These are phyloP conservation scores for Anoura caudifer DNA, from an alignment of 2,113 vertebrate species.

Conservation along the genomic window DNA sequence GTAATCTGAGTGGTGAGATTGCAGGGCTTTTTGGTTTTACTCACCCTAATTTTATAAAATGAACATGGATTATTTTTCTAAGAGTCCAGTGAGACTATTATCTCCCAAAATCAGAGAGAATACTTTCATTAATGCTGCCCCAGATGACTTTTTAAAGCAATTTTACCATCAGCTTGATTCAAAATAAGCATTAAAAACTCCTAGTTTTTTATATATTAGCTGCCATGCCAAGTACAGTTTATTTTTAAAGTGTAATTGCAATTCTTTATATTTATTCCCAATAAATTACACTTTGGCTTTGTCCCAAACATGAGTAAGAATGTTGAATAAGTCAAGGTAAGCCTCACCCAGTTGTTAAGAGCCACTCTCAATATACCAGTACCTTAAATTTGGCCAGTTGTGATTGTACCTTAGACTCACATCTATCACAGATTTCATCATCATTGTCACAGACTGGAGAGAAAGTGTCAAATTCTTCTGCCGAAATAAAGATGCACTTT, in stretches of 20 bases:
- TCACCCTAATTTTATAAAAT: conserved; percentile 29
- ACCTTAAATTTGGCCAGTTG: not conserved
- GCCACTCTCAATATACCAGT: not conserved
- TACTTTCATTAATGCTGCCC: not conserved
- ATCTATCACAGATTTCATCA: not conserved
- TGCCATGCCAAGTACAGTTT: not conserved
- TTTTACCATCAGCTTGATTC: not conserved
- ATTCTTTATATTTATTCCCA: not conserved
- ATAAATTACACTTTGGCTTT: not conserved
- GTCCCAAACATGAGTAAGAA: not conserved
- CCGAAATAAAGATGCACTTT: not conserved
- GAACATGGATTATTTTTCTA: not conserved
- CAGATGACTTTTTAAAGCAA: not conserved
- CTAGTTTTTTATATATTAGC: not conserved
- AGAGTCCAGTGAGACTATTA: not conserved
- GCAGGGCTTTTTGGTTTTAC: not conserved
- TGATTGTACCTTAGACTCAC: not conserved
- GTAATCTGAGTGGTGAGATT: not conserved
- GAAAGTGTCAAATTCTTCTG: not conserved
- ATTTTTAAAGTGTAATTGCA: not conserved
- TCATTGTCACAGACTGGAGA: not conserved
- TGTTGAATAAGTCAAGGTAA: not conserved
- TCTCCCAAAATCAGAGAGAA: not conserved
- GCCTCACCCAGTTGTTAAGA: not conserved
- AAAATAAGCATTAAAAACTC: conserved; percentile 1